Base-by-base conservation (phyloP, 1,140 invertebrate genomes). In the Trachymyrmex cornetzi region DNA sequence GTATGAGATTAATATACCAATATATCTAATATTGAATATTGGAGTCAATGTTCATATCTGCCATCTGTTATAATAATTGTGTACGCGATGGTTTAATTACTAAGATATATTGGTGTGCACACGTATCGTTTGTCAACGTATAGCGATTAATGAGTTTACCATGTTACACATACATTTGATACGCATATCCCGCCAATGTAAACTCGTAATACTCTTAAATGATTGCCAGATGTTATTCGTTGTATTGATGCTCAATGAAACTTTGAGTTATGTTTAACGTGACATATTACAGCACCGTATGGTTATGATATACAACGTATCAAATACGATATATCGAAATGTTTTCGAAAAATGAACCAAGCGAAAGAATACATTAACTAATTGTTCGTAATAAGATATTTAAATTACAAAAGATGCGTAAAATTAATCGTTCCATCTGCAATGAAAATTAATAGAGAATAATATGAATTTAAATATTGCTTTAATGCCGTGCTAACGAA, bases 221-320 rank as follows among this genome's bases (percentile, higher is more conserved):
- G 84, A 89, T 86, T 89, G 85, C 88, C 88, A 86, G 87, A 77
- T 85, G 81, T 48, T 89, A 19, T 71, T 71, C 77, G 66, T 61
- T 67, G 38, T 57, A 44, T 38, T 38, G 82, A 80, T 86, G 66
- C 86, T 89, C 67, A 89, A 81, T 63, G 88, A 75, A 88, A 44
- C 69, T 30, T 74, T 19, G 11, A 38, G 67, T 63, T 22, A 34
- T 48, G 38, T 61, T 59, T 63, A 82, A 19, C 38, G 19, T 75
- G 55, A 61, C 27, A 38, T 22, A 27, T 55, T 55, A 30, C 38
- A 44, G 38, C 11, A 1, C 24, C 24, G 24, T 57, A 66, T 5
- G 77, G n/a, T 71, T 38, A 57, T 71, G 24, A 59, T 2, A 19
- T 61, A 9, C 24, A 27, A n/a, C 16, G 38, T 22, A 66, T 66